Conservation (phyloP, 1,140 invertebrate genomes). For the Drosophila nikananu region DNA sequence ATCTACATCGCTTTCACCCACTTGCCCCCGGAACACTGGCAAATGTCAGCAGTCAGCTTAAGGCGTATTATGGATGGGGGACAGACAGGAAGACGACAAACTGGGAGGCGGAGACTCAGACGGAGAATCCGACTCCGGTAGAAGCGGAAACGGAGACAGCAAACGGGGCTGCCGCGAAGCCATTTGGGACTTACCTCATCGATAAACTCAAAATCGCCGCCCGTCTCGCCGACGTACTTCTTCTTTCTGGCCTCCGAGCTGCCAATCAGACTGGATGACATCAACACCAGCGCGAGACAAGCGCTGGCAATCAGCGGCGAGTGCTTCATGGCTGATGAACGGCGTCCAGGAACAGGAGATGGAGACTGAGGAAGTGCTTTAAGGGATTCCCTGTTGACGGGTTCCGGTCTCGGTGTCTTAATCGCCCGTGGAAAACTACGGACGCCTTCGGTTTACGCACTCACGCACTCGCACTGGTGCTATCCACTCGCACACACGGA, state of each 20-base stretch:
- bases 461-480: conserved; percentile 35
- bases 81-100: conserved; percentile 53
- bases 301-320: conserved; percentile 77
- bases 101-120: conserved; percentile 36
- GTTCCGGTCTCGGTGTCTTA: conserved; percentile 41
- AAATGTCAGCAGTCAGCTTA: conserved; percentile 68
- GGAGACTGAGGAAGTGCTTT: conserved; percentile 37
- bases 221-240: conserved; percentile 83
- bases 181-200: conserved; percentile 85
- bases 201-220: conserved; percentile 85
- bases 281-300: conserved; percentile 82
- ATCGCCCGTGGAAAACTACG: conserved; percentile 40
- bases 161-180: conserved; percentile 40
- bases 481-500: conserved; percentile 27
- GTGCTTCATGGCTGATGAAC: conserved; percentile 69
- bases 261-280: conserved; percentile 78
- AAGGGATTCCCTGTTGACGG: conserved; percentile 40
- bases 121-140: conserved; percentile 14
- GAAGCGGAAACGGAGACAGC: conserved; percentile 30
- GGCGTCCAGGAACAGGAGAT: conserved; percentile 38
- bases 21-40: conserved; percentile 24
- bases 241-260: conserved; percentile 81
- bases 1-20: conserved; percentile 3
- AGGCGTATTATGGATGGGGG: conserved; percentile 64
- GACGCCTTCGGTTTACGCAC: conserved; percentile 44